Evolutionary conservation across 2,888 invertebrate genomes (phyloP), one percentile per base, ranked within the genome.

Genomic region (Drosophila rellima): DNA sequence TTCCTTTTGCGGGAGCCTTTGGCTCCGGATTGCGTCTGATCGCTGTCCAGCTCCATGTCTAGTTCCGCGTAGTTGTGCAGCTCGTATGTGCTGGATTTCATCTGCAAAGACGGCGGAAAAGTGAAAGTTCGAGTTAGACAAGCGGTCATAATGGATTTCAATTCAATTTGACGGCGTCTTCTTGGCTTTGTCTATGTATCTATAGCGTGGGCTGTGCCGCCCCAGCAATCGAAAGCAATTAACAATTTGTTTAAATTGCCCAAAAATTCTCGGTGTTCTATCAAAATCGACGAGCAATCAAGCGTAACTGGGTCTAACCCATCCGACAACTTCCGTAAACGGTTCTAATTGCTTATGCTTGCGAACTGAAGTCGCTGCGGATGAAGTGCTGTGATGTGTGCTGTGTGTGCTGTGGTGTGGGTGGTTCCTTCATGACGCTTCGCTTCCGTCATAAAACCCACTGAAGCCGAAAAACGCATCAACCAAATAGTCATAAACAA

Each of bases 401-500:
- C 20, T 48, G 23, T 61, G 47, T 59, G 11, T 57, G 64, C 15
- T 50, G 51, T 77, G 65, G 62, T 40, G 70, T 78, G 74, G 77
- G 70, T 56, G 69, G 70, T 78, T 78, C 85, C 68, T 80, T 67
- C 71, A 78, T 78, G 61, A 50, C 42, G 51, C 62, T 61, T 57
- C 29, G 68, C 73, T 74, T 70, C 70, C 67, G 70, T 70, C 75
- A 62, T 81, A 70, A 81, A 80, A 83, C 72, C 78, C 85, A 83
- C 54, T 87, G 88, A 82, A 84, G 83, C 83, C 83, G 88, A 83
- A 83, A 83, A 82, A 82, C 78, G 75, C 87, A 82, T 70, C 83
- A 69, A 74, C 70, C 76, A 74, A 77, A 84, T 73, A 82, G 66
- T 63, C 63, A 67, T 78, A 74, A 78, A 77, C 74, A 78, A 78